phyloP scores from a whole-genome alignment of 2,888 invertebrate genomes.

The Pseudoips prasinana region DNA sequence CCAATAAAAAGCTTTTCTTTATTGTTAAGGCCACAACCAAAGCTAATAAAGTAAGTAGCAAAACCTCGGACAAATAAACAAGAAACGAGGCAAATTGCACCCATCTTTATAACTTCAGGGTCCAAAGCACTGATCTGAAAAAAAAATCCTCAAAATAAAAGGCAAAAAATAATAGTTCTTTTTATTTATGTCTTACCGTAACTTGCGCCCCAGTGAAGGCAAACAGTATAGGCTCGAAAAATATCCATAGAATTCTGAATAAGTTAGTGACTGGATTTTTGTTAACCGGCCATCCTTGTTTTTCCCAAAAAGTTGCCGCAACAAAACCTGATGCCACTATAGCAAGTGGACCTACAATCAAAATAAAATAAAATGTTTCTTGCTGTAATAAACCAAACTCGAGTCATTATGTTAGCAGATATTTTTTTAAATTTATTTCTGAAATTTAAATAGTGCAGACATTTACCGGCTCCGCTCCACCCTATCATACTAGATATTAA shows the following conservation, averaged over 20 bases:
- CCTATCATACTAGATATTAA: constrained; percentile 88
- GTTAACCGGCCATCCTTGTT: constrained; percentile 88
- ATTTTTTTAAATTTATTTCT: too few species aligned
- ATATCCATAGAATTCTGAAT: constrained; percentile 92
- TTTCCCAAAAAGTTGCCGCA: constrained; percentile 86
- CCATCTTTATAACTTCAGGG: constrained; percentile 83
- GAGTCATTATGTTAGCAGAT: too few species aligned
- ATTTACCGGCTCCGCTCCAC: constrained; percentile 81
- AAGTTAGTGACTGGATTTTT: constrained; percentile 89
- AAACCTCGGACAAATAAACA: constrained; percentile 83
- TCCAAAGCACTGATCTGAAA: constrained; percentile 81
- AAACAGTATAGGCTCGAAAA: constrained; percentile 94
- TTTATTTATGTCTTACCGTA: constrained; percentile 67
- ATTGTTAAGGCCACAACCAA: constrained; percentile 87
- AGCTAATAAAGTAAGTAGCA: constrained; percentile 83
- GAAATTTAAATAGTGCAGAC: not conserved
- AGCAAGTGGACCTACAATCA: constrained; percentile 83
- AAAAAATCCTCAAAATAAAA: constrained; percentile 6
- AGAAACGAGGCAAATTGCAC: constrained; percentile 83
- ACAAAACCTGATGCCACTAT: constrained; percentile 88
- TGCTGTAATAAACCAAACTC: too few species aligned
- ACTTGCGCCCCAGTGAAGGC: constrained; percentile 94
- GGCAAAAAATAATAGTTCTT: not conserved
- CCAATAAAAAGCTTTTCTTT: constrained; percentile 93
- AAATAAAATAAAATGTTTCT: constrained; percentile 6